Base-by-base conservation (phyloP, 2,797 vertebrate species). In the Platalea minor region DNA sequence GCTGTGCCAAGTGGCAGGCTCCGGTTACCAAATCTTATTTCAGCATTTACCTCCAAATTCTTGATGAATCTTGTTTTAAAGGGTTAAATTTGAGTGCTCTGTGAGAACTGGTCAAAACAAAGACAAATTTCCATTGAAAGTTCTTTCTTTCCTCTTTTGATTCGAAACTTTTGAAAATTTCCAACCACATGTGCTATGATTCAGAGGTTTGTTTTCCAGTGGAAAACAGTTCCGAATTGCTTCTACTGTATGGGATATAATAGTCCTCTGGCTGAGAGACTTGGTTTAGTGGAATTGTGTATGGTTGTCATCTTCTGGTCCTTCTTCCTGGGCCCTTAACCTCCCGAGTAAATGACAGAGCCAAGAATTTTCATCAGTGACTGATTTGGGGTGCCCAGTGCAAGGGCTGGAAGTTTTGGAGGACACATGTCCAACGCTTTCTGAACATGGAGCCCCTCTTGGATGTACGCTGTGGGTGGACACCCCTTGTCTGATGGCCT, bases 101-200 rank as follows among this genome's bases (percentile, higher is more conserved):
- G 17, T 76, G 51, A 69, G 25, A 85, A 48, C 59, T 76, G 48
- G 9, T 20, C 20, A 37, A 57, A 75, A 25, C 37, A 61, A 41
- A 85, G 64, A 31, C 17, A 61, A n/a, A 17, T 63, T 76, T 61
- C 61, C 10, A 3, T 10, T 29, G 33, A 17, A 53, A 88, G 26
- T 41, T 77, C 14, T 8, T 54, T 79, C 56, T 94, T 89, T 50
- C 17, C 24, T 53, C 50, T 81, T 63, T 53, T 45, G 57, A 39
- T 39, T 69, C 37, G 63, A 73, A 91, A 84, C 25, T 88, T 54
- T 6, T 51, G 41, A 19, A 56, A 35, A 46, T 59, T 70, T 88
- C 41, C 35, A 85, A 4, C 48, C 33, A 50, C 3, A 0, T 0
- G 0, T 59, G 2, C 20, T 73, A 0, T 11, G n/a, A 28, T 53